These are phyloP conservation scores for Lutjanus erythropterus DNA, from an alignment of 2,113 vertebrate species.

Conservation along the genomic window DNA sequence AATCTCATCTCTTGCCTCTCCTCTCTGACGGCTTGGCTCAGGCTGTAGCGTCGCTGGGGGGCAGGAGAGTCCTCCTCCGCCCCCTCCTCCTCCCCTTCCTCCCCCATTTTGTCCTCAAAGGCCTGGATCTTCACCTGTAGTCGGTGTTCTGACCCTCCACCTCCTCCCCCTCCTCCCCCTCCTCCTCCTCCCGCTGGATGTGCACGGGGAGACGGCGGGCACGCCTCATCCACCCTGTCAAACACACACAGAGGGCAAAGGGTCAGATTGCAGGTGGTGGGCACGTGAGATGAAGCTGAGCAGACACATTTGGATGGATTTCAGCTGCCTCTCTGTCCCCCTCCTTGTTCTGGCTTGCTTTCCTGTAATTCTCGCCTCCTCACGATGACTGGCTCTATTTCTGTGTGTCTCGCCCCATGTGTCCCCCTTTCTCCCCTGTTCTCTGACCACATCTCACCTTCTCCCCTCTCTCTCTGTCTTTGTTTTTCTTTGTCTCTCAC, in stretches of 20 bases:
- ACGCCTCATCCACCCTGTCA: conserved; percentile 57
- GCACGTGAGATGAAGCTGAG: conserved; percentile 29
- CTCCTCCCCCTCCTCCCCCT: conserved; percentile 57
- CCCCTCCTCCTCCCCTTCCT: conserved; percentile 79
- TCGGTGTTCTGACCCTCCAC: conserved; percentile 77
- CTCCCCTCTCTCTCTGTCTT: background rate
- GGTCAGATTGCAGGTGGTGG: background rate
- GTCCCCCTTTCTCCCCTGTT: background rate
- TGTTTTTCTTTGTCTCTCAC: conserved; percentile 13
- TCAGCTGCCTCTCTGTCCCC: background rate
- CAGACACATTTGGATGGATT: conserved; percentile 31
- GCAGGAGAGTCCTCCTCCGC: conserved; percentile 75
- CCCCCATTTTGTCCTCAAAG: conserved; percentile 87
- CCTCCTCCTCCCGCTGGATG: conserved; percentile 74
- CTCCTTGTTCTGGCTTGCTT: background rate
- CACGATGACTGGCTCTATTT: conserved; percentile 20
- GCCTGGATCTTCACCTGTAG: conserved; percentile 89
- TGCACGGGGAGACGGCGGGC: conserved; percentile 40
- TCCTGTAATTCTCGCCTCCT: conserved; percentile 16
- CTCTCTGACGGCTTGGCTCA: conserved; percentile 87
- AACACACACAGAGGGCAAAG: background rate
- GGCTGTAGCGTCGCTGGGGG: conserved; percentile 87
- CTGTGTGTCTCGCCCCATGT: background rate
- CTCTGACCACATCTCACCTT: background rate
- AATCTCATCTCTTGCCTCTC: conserved; percentile 90